phyloP scores from a whole-genome alignment of 2,888 invertebrate genomes.

The Megalurothrips usitatus region DNA sequence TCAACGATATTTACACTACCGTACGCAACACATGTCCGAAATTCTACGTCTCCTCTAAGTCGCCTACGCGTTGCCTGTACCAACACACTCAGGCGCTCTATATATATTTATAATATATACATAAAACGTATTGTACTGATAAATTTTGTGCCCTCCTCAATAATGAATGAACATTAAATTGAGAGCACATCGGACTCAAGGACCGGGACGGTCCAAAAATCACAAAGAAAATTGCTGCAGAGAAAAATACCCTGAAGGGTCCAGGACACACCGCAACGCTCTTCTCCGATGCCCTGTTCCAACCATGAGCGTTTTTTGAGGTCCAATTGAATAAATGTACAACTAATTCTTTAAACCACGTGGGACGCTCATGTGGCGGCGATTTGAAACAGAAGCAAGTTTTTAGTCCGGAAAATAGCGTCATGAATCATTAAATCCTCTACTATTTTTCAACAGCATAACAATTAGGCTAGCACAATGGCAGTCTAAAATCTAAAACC shows the following conservation, averaged over 20 bases:
- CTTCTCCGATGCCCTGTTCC: no score
- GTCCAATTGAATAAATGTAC: no score
- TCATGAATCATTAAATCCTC: no score
- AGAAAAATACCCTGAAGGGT: background rate
- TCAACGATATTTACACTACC: conserved; percentile 17
- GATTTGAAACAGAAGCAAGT: no score
- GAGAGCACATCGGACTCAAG: background rate
- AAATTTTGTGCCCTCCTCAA: conserved; percentile 8
- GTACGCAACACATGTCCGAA: background rate
- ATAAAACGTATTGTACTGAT: conserved; percentile 19
- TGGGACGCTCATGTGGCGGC: no score
- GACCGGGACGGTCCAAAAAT: background rate
- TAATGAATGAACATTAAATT: background rate
- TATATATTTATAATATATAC: conserved; percentile 5
- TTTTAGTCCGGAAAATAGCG: no score
- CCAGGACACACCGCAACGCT: background rate
- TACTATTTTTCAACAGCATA: no score
- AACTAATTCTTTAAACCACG: no score
- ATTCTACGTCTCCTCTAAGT: conserved; percentile 2
- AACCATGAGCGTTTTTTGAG: no score
- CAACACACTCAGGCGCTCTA: background rate
- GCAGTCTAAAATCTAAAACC: conserved; percentile 59
- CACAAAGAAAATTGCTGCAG: background rate
- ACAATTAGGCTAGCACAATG: no score
- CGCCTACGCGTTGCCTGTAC: background rate